phyloP scores from a whole-genome alignment of 2,113 vertebrate species.

The Lagopus leucura region DNA sequence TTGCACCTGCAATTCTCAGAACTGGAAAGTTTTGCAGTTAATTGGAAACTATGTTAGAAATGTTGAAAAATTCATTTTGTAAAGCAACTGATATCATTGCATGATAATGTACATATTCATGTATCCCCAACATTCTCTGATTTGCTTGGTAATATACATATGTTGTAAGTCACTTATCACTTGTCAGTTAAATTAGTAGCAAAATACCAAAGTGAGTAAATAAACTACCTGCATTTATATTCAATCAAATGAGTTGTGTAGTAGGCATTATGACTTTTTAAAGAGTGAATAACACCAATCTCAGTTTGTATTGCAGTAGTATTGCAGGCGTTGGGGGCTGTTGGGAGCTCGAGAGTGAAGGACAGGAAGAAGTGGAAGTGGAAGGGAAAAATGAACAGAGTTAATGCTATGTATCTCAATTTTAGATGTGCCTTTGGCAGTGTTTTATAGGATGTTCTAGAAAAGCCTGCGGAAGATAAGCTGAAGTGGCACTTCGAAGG shows the following conservation, averaged over 20 bases:
- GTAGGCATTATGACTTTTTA: no score
- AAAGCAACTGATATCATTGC: neutral
- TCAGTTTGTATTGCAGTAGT: neutral
- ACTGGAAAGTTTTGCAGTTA: neutral
- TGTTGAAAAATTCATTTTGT: neutral
- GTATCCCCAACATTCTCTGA: neutral
- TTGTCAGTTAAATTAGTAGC: neutral
- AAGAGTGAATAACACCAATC: neutral
- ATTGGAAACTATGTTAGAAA: neutral
- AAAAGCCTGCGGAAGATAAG: neutral
- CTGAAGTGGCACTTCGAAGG: neutral
- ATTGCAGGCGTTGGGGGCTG: neutral
- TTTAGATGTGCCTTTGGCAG: neutral
- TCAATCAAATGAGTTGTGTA: neutral
- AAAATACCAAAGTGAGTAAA: neutral
- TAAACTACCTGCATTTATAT: neutral
- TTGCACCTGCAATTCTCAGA: neutral
- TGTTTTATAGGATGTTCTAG: neutral
- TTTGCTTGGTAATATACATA: neutral
- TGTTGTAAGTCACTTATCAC: neutral
- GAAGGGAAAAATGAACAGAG: no score
- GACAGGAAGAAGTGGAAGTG: neutral
- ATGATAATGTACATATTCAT: neutral
- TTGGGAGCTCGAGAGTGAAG: no score
- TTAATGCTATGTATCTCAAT: no score